These are phyloP conservation scores for Odobenus rosmarus DNA, from an alignment of 2,113 vertebrate genomes.

Conservation along the genomic window DNA sequence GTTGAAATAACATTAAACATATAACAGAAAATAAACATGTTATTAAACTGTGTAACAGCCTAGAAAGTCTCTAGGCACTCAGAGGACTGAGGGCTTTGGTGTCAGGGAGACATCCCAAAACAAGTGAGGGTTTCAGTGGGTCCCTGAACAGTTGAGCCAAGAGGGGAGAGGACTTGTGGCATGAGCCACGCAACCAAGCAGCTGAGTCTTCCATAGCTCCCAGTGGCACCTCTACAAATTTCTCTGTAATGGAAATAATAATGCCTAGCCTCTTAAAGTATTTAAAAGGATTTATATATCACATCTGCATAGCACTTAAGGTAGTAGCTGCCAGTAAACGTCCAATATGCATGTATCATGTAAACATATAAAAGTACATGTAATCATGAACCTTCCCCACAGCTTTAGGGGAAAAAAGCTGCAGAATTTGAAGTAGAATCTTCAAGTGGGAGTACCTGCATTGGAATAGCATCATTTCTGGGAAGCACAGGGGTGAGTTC, in stretches of 20 bases:
- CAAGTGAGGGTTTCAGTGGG: not conserved
- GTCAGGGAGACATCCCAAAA: not conserved
- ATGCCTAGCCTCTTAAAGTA: not conserved
- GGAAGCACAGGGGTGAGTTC: not conserved
- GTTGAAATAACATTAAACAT: constrained; percentile 26
- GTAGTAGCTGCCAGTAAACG: not conserved
- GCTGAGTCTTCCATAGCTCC: not conserved
- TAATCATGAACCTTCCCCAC: not conserved
- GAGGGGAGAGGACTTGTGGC: not conserved
- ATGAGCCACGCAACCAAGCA: not conserved
- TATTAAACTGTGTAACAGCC: not conserved
- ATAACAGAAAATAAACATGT: constrained; percentile 3
- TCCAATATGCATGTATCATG: not conserved
- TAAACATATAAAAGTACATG: not conserved
- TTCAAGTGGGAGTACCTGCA: not conserved
- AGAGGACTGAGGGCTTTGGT: not conserved
- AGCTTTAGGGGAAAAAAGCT: not conserved
- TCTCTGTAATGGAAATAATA: not conserved
- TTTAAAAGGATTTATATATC: not conserved
- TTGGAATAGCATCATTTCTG: not conserved
- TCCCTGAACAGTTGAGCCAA: not conserved
- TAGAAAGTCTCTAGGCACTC: not conserved
- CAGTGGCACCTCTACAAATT: not conserved
- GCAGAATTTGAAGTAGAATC: not conserved
- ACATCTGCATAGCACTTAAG: not conserved